phyloP scores from a whole-genome alignment of 2,113 vertebrate species.

The Pelecanoides urinatrix region DNA sequence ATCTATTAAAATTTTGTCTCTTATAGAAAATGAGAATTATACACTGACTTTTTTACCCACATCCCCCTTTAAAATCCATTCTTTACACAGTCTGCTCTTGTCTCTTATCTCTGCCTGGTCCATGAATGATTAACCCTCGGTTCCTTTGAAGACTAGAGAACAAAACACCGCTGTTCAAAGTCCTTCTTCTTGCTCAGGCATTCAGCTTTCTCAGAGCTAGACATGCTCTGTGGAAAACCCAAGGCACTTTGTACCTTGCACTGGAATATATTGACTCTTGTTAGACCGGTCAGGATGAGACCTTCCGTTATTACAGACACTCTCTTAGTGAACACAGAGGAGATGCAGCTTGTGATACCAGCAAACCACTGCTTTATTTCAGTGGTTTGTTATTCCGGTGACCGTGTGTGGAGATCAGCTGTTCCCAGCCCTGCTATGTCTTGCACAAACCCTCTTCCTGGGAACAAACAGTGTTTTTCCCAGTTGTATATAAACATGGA shows the following conservation, averaged over 20 bases:
- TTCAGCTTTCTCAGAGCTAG: not conserved
- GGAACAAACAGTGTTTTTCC: not conserved
- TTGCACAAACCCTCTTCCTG: not conserved
- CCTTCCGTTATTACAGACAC: accelerated
- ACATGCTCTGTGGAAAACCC: accelerated
- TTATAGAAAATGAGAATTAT: not conserved
- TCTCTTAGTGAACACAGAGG: accelerated
- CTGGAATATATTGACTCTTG: not conserved
- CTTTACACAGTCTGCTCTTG: not conserved
- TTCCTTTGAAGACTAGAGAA: not conserved
- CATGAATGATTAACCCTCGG: not conserved
- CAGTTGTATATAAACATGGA: not conserved
- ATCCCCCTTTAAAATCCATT: not conserved
- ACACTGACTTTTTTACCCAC: not conserved
- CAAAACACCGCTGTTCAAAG: not conserved
- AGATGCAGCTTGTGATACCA: not conserved
- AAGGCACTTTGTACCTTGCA: accelerated
- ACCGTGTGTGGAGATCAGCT: accelerated
- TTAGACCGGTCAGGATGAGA: not conserved
- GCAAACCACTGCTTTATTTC: not conserved
- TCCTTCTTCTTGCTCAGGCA: not conserved
- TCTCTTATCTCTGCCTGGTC: not conserved
- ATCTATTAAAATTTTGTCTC: not conserved
- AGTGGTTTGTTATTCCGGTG: not conserved
- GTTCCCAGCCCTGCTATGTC: not conserved